Conservation (phyloP, 2,888 invertebrate genomes). For the Sesamia inferens region DNA sequence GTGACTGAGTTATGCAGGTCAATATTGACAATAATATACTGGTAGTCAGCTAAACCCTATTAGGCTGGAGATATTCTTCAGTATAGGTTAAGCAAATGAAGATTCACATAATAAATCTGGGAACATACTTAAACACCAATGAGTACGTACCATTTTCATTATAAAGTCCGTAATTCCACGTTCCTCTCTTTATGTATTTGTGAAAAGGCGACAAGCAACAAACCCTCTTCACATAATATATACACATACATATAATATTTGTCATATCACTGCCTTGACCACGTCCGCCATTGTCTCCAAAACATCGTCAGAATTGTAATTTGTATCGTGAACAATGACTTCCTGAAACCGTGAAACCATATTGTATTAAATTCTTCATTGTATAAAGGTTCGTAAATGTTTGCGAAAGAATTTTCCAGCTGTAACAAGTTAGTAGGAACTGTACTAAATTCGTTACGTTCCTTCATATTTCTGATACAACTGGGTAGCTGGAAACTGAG, state of each 20-base stretch:
- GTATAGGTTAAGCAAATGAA: not conserved
- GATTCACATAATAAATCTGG: not conserved
- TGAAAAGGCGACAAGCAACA: constrained; percentile 41
- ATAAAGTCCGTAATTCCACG: constrained; percentile 26
- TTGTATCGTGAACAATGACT: constrained; percentile 56
- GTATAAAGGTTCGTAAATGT: constrained; percentile 33
- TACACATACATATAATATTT: constrained; percentile 39
- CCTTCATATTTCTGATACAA: constrained; percentile 35
- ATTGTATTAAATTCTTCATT: constrained; percentile 49
- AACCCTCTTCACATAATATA: constrained; percentile 48
- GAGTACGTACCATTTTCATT: constrained; percentile 22
- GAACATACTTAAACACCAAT: constrained; percentile 18
- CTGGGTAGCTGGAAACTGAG: too few relatives aligned
- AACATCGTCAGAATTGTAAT: constrained; percentile 56
- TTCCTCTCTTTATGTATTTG: constrained; percentile 27
- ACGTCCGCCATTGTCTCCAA: constrained; percentile 31
- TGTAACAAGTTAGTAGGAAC: constrained; percentile 27
- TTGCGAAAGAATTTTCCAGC: constrained; percentile 44
- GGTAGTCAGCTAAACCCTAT: not conserved
- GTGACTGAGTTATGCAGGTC: too few relatives aligned
- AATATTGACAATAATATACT: not conserved
- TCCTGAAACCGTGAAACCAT: constrained; percentile 39
- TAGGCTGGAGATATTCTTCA: not conserved
- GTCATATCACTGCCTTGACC: constrained; percentile 46
- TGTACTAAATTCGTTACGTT: constrained; percentile 31